Evolutionary conservation across 2,113 vertebrate genomes (phyloP).

Genomic region (Leuciscus idus): DNA sequence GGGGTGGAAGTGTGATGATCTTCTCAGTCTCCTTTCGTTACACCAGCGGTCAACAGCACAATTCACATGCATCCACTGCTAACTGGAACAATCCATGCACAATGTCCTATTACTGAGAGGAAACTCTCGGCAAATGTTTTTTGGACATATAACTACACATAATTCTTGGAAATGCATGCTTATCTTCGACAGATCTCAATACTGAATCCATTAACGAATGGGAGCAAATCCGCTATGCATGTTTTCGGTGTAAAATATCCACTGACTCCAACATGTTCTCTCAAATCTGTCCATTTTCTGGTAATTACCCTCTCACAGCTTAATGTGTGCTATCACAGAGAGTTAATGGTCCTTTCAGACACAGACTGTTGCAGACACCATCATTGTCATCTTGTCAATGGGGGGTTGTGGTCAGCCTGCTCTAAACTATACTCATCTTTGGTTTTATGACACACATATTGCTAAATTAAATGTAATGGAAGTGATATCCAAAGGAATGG

Average conservation of each 20-base stretch:
- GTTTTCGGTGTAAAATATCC: neutral
- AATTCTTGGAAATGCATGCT: neutral
- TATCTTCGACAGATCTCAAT: neutral
- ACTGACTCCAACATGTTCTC: slow-evolving; percentile 9
- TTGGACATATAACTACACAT: neutral
- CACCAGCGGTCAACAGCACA: slow-evolving; percentile 9
- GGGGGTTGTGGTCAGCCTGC: neutral
- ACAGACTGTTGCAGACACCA: slow-evolving; percentile 4
- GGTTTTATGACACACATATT: neutral
- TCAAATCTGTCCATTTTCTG: slow-evolving; percentile 31
- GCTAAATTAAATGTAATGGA: neutral
- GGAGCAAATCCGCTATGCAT: neutral
- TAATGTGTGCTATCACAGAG: slow-evolving; percentile 26
- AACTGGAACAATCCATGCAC: slow-evolving; percentile 62
- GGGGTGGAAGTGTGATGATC: slow-evolving; percentile 17
- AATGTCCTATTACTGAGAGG: neutral
- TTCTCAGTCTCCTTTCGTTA: slow-evolving; percentile 17
- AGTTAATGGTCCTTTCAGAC: slow-evolving; percentile 38
- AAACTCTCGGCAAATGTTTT: neutral
- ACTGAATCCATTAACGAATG: neutral
- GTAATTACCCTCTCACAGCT: slow-evolving; percentile 21
- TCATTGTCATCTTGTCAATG: neutral
- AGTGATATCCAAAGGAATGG: neutral
- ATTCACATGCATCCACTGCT: slow-evolving; percentile 52
- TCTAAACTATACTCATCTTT: neutral